These are phyloP conservation scores for Coluber constrictor DNA, from an alignment of 2,797 vertebrate species.

Conservation along the genomic window DNA sequence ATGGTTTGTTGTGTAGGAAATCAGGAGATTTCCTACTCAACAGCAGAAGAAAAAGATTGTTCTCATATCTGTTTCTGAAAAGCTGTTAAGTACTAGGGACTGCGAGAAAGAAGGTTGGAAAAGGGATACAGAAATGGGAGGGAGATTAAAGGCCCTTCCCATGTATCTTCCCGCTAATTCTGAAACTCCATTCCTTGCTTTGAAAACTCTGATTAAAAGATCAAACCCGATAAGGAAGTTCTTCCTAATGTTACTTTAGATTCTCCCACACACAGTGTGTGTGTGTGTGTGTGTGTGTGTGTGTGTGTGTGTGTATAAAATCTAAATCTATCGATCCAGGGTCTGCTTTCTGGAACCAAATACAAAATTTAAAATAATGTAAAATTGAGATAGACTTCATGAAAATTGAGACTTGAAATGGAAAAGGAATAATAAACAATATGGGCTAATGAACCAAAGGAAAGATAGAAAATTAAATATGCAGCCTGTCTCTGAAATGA, in stretches of 20 bases:
- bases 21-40: too few species aligned
- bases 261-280: neutral
- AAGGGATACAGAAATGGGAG: neutral
- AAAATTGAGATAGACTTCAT: neutral
- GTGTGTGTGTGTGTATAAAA: neutral
- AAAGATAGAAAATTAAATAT: neutral
- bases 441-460: neutral
- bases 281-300: too few species aligned
- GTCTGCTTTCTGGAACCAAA: neutral
- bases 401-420: neutral
- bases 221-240: neutral
- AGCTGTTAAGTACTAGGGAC: neutral
- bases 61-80: neutral
- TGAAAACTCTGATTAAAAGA: neutral
- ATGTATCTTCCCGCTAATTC: neutral
- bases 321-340: neutral
- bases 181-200: neutral
- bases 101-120: neutral
- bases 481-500: neutral
- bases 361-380: too few species aligned
- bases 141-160: neutral
- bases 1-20: neutral
- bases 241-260: neutral
- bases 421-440: neutral
- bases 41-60: neutral